These are phyloP conservation scores for Chamaea fasciata DNA, from an alignment of 2,113 vertebrate species.

Conservation along the genomic window DNA sequence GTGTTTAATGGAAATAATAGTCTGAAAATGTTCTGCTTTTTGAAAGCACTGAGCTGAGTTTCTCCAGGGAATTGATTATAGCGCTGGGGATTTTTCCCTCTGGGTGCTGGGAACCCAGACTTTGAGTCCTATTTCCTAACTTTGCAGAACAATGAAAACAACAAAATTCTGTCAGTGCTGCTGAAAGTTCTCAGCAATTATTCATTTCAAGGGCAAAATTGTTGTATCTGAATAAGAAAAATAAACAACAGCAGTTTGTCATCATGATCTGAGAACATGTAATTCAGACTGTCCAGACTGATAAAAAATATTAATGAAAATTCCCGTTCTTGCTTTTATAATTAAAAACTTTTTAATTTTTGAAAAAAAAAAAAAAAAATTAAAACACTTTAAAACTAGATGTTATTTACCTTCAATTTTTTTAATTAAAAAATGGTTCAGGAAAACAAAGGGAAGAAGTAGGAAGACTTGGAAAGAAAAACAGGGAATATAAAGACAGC, in stretches of 20 bases:
- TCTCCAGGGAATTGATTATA: constrained; percentile 5
- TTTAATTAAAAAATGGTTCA: neutral
- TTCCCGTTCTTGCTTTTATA: accelerated
- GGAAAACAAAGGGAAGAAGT: neutral
- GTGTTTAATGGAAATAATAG: constrained; percentile 54
- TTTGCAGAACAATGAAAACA: neutral
- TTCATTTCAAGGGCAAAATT: neutral
- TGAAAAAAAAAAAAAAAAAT: neutral
- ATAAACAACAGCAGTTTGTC: neutral
- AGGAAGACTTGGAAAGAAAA: neutral
- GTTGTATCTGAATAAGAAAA: neutral
- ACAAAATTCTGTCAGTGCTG: neutral
- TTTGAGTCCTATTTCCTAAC: neutral
- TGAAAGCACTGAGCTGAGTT: neutral
- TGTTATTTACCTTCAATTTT: neutral
- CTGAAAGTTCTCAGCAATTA: neutral
- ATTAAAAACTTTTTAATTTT: neutral
- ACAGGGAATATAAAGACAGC: neutral
- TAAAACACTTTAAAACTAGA: neutral
- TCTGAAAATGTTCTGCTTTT: constrained; percentile 25
- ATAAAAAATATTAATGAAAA: neutral
- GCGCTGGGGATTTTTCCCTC: neutral
- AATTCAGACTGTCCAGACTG: neutral
- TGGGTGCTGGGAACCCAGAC: neutral
- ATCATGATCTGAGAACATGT: neutral